Base-by-base conservation (phyloP, 2,888 invertebrate species). In the Plagodis pulveraria region DNA sequence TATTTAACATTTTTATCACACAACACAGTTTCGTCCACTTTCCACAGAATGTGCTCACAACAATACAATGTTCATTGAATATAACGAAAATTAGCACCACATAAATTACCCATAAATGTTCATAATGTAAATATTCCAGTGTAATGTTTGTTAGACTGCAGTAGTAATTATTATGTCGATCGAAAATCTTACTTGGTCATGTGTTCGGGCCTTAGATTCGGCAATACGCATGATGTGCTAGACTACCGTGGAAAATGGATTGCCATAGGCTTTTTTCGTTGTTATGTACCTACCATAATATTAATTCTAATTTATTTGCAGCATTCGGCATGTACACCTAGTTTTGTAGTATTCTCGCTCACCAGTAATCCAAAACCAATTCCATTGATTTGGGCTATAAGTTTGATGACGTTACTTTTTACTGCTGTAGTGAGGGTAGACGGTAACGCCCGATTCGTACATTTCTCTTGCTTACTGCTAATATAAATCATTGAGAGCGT, bases 291-390 rank as follows among this genome's bases (percentile, higher is more conserved):
- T 53, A 40, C 38, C 41, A 50, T 56, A 38, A 22, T 52, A 41
- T 10, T 10, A 49, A 55, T 58, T 57, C 57, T 40, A 58, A 64
- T 62, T 63, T 57, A 58, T 58, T 55, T 54, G 38, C 46, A 45
- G 45, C 60, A 44, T 46, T 51, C 56, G 59, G 66, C 63, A 66
- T 66, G 66, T 50, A 34, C 35, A 51, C 62, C 53, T 62, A 32
- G 48, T 49, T 56, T 57, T 58, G 36, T 6, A 35, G 33, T 41
- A 12, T 45, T 32, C 38, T 48, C 47, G 43, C 47, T 48, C 42
- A 38, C 43, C 33, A 47, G 33, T 48, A 46, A 38, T 36, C 40
- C 45, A 46, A 41, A 50, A 45, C 50, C 50, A 50, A 45, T 46
- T 32, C 42, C 33, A 50, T 42, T 50, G 41, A 50, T 50, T 50